These are phyloP conservation scores for Nasonia oneida DNA, from an alignment of 2,888 invertebrate genomes.

Conservation along the genomic window DNA sequence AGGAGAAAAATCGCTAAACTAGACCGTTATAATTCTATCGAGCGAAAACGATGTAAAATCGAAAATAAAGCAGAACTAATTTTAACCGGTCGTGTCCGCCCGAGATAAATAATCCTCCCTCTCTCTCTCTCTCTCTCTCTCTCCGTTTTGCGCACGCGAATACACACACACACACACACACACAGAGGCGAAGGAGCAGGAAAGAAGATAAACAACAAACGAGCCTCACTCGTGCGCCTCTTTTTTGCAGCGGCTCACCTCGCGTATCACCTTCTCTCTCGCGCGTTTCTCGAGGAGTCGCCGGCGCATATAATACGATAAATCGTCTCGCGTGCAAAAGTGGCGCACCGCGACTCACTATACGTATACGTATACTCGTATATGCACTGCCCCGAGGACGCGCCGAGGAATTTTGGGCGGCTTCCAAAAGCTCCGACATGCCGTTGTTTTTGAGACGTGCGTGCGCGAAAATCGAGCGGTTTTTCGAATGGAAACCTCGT, in stretches of 20 bases:
- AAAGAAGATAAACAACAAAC: background rate
- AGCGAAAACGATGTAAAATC: background rate
- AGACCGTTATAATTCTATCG: too few species aligned
- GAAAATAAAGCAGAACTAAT: background rate
- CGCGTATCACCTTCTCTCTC: conserved; percentile 4
- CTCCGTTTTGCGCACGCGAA: background rate
- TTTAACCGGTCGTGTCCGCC: background rate
- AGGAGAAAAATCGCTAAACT: background rate
- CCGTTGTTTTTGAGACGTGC: background rate
- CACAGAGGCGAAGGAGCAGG: background rate
- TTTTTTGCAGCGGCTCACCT: conserved; percentile 5
- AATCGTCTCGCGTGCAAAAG: conserved; percentile 23
- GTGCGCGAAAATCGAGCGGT: background rate
- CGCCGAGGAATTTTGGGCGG: conserved; percentile 46
- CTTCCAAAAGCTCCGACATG: conserved; percentile 39
- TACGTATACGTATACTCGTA: background rate
- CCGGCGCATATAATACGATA: background rate
- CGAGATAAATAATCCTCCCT: background rate
- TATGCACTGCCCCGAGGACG: conserved; percentile 27
- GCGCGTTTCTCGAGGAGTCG: background rate
- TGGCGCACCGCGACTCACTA: background rate
- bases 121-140: too few species aligned
- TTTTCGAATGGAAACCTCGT: background rate
- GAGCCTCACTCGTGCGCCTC: background rate
- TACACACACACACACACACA: too few species aligned